Evolutionary conservation across 2,888 invertebrate genomes (phyloP).

Genomic region (Hirtodrosophila trivittata): DNA sequence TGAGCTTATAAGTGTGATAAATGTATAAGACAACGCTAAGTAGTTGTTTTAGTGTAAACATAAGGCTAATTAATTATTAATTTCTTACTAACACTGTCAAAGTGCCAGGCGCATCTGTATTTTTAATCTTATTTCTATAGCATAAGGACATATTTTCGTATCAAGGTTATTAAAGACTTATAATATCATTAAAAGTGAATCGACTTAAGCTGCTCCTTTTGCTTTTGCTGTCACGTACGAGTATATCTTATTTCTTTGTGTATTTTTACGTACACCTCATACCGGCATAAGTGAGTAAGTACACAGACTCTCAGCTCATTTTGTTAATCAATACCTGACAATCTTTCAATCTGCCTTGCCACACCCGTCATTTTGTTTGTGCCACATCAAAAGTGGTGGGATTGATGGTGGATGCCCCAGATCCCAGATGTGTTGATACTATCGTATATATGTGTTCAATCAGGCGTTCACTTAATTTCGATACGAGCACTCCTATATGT

Average conservation of each 20-base stretch:
- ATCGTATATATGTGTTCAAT: conserved; percentile 24
- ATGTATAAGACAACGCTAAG: too few relatives aligned
- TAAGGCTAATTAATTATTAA: too few relatives aligned
- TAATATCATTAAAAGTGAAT: too few relatives aligned
- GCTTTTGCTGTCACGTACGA: too few relatives aligned
- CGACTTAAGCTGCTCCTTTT: too few relatives aligned
- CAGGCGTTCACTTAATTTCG: conserved; percentile 34
- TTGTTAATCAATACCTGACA: conserved; percentile 6
- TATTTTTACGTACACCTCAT: neutral
- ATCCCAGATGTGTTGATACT: conserved; percentile 1
- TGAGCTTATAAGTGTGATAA: too few relatives aligned
- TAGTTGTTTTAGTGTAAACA: too few relatives aligned
- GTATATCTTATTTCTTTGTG: neutral
- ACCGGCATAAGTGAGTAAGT: neutral
- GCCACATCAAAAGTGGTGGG: conserved; percentile 6
- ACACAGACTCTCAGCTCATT: neutral
- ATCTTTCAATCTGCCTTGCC: conserved; percentile 18
- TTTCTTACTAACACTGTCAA: too few relatives aligned
- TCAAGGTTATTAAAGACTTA: too few relatives aligned
- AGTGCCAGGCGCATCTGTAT: too few relatives aligned
- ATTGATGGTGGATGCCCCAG: neutral
- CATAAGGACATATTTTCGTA: too few relatives aligned
- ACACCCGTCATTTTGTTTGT: conserved; percentile 27
- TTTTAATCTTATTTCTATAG: too few relatives aligned
- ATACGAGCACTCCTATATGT: conserved; percentile 2